Base-by-base conservation (phyloP, 1,140 invertebrate species). In the Psilanteris sp. region DNA sequence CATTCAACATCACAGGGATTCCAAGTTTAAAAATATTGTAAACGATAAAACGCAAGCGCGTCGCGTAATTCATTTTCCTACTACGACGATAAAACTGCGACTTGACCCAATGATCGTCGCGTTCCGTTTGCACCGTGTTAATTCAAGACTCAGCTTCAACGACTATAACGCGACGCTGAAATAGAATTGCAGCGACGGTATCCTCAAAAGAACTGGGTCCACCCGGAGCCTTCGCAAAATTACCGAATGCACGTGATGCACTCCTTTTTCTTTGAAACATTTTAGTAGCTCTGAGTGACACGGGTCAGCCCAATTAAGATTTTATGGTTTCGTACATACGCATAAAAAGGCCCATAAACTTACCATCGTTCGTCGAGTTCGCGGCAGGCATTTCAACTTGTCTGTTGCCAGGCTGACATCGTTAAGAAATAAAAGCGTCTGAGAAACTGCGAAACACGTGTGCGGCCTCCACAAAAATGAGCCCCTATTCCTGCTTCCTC, bases 291-390 rank as follows among this genome's bases (percentile, higher is more conserved):
- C 34, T 34, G 54, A 76, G 46, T 67, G 71, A 72, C 74, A 70
- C 72, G 77, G 75, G 70, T 64, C 55, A 59, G 72, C 59, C 73
- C 77, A 82, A 82, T 82, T 82, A 82, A 82, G 77, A 79, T 74
- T 82, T 82, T 78, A 80, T 64, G 74, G 37, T 6, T 64, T 73
- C 29, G 55, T 55, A 46, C 24, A 4, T 22, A 16, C 34, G 74
- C 61, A 76, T 57, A 70, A 77, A 77, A 79, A 74, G 41, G 46
- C 43, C 55, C 70, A 73, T 79, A 80, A 81, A 81, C 37, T 68
- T 64, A 27, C 14, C 68, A 70, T 78, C 62, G 55, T 10, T 64
- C 71, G 61, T 71, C 43, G 62, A 31, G 50, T 37, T 22, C 39
- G 39, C 26, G 16, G 15, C 46, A 41, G 48, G 16, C 36, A 44